Evolutionary conservation across 2,113 vertebrate species (phyloP), one percentile per base, ranked within the genome.

Genomic region (Kryptolebias marmoratus): DNA sequence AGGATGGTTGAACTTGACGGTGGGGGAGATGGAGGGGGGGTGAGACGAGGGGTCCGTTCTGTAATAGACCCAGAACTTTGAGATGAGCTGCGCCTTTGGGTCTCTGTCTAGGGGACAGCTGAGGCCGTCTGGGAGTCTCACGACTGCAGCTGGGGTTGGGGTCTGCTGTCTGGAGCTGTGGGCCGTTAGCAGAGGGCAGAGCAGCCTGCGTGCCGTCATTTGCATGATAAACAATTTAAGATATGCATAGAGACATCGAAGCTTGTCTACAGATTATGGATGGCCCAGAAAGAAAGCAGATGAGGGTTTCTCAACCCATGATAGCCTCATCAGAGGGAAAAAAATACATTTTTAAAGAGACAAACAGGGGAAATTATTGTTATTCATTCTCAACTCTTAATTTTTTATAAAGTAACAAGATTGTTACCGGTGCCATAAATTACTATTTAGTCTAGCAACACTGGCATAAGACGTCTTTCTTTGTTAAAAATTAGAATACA

Each of bases 211-310:
- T 74, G 73, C 85, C 71, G 45, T 91, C 87, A 94, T 93, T 94
- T 93, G 93, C 93, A 94, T 94, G 93, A 94, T 94, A 94, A 94
- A 93, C 89, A 92, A 90, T 90, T 90, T 92, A 94, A 93, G 91
- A 93, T 93, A 93, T 92, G 91, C 93, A 94, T 74, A 87, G 89
- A 81, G 90, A 88, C 91, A 87, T 80, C 78, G 44, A 53, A 64
- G 88, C 88, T 92, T 90, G 90, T 92, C 90, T 88, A 76, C 89
- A 89, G 87, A 93, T 91, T 91, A 86, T 80, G 80, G 88, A 90
- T 90, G 82, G 84, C 91, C 90, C 85, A 90, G 89, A 90, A 89
- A 91, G 70, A 79, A 74, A 89, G 68, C 89, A 93, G 90, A 91
- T 87, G 87, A 93, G 78, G 58, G 72, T 77, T 91, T 88, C 84